Conservation (phyloP, 2,797 vertebrate species). For the Peromyscus melanophrys region DNA sequence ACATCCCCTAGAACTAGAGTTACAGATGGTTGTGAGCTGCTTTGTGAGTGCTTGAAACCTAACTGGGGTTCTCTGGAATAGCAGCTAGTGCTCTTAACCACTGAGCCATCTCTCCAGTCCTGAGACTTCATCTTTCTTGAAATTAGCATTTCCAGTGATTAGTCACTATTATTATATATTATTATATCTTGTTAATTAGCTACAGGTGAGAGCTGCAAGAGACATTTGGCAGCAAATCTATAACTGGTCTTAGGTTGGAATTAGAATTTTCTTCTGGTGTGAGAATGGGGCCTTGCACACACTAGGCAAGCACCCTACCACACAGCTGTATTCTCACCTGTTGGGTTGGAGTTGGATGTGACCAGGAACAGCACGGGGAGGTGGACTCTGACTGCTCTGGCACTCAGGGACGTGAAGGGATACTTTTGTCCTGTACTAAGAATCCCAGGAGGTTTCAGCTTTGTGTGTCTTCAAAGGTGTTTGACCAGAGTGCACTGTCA, state of each 20-base stretch:
- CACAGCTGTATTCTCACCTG: not conserved
- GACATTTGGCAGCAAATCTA: not conserved
- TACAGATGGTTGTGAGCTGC: not conserved
- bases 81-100: not conserved
- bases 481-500: slow-evolving; percentile 98
- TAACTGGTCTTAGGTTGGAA: not conserved
- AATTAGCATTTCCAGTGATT: slow-evolving; percentile 32
- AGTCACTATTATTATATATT: slow-evolving; percentile 5
- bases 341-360: not conserved
- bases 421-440: not conserved
- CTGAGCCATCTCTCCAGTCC: not conserved
- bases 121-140: not conserved
- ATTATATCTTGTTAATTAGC: slow-evolving; percentile 48
- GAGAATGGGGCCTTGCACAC: not conserved
- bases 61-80: not conserved
- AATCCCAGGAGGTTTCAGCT: not conserved
- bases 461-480: slow-evolving; percentile 91
- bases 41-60: not conserved
- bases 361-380: not conserved
- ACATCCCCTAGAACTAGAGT: not conserved
- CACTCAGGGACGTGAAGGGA: not conserved
- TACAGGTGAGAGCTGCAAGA: slow-evolving; percentile 1
- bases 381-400: not conserved
- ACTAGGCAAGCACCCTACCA: not conserved
- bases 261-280: not conserved